phyloP scores from a whole-genome alignment of 2,113 vertebrate species.

The Henicopernis longicauda region DNA sequence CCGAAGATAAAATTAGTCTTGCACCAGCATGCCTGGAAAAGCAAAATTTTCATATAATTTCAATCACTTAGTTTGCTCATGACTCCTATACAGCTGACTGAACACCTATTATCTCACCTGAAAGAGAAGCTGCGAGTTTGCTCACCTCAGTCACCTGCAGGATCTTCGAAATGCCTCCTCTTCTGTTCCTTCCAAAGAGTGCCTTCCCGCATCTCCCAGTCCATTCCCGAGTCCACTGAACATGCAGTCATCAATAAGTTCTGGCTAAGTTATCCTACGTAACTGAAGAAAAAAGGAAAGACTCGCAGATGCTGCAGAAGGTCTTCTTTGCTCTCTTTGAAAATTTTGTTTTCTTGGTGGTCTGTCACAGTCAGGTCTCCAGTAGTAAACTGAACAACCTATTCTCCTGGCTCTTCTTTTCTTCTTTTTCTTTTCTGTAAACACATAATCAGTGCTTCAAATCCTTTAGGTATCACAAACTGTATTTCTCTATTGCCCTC shows the following conservation, averaged over 20 bases:
- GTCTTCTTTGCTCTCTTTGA: not conserved
- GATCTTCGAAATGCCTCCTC: conserved; percentile 49
- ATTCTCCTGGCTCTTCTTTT: conserved; percentile 59
- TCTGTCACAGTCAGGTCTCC: conserved; percentile 42
- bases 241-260: conserved; percentile 40
- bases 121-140: conserved; percentile 23
- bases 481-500: conserved; percentile 65
- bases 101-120: conserved; percentile 14
- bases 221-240: not conserved
- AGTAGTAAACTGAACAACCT: conserved; percentile 56
- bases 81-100: conserved; percentile 31
- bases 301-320: not conserved
- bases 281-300: conserved; percentile 1
- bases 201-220: not conserved
- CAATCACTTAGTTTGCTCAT: not conserved
- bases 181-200: not conserved
- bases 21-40: not conserved
- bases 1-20: not conserved
- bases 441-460: conserved; percentile 55
- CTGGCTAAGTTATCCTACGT: conserved; percentile 39
- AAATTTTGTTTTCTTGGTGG: not conserved
- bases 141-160: conserved; percentile 57
- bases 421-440: conserved; percentile 46
- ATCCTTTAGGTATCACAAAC: conserved; percentile 40
- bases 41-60: not conserved